These are phyloP conservation scores for Montipora capitata DNA, from an alignment of 92 coral and sea anemone species.

Conservation along the genomic window DNA sequence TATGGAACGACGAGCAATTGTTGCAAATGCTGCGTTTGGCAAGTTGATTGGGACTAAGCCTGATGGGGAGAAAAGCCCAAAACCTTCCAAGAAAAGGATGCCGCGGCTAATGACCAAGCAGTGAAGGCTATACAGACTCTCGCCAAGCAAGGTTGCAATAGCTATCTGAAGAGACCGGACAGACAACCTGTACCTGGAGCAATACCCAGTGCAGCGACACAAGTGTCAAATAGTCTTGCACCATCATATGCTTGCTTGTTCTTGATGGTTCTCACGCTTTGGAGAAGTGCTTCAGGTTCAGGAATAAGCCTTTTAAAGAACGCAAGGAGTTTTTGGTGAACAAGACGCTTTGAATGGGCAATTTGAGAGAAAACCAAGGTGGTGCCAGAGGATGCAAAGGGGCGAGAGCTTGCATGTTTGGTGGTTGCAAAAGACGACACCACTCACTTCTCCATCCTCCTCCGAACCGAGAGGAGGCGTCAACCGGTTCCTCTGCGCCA, in stretches of 20 bases:
- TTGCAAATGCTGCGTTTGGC: slow-evolving; percentile 67
- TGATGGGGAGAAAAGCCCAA: slow-evolving; percentile 1
- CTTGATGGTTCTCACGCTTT: slow-evolving; percentile 3
- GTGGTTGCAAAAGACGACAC: slow-evolving; percentile 46
- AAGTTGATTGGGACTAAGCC: slow-evolving; percentile 65
- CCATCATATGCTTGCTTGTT: background rate
- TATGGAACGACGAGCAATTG: slow-evolving; percentile 51
- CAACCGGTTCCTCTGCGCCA: background rate
- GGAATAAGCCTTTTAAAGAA: slow-evolving; percentile 41
- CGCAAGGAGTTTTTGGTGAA: slow-evolving; percentile 18
- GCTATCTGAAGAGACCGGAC: background rate
- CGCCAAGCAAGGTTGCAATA: background rate
- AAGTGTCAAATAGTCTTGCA: background rate
- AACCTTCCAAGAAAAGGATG: background rate
- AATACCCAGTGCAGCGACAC: background rate
- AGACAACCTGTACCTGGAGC: too few species aligned
- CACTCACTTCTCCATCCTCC: slow-evolving; percentile 62
- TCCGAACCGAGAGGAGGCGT: background rate
- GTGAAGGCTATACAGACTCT: background rate
- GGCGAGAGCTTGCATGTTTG: background rate
- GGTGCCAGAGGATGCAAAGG: slow-evolving; percentile 48
- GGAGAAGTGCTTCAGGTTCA: slow-evolving; percentile 43
- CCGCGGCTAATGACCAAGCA: background rate
- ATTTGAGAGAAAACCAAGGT: slow-evolving; percentile 43
- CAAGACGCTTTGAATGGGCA: slow-evolving; percentile 43